Conservation (phyloP, 1,140 invertebrate genomes). For the Pinna nobilis region DNA sequence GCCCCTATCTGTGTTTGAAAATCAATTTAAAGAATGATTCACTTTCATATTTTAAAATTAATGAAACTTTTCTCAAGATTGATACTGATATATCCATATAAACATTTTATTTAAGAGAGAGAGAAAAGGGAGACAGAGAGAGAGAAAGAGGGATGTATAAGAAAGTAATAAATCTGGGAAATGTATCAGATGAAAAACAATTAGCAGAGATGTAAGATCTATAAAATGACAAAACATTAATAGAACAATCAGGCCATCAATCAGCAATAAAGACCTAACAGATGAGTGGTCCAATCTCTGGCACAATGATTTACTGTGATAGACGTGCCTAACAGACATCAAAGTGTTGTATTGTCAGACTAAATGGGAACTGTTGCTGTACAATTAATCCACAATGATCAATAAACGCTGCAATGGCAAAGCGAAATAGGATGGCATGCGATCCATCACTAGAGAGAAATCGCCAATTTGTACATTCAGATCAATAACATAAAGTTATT, state of each 20-base stretch:
- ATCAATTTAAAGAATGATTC: too few species aligned
- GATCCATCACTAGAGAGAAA: conserved; percentile 12
- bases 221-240: too few species aligned
- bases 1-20: too few species aligned
- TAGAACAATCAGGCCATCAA: neutral
- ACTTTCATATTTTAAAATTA: too few species aligned
- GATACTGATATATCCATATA: too few species aligned
- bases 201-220: too few species aligned
- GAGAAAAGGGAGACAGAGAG: too few species aligned
- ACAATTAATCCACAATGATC: conserved; percentile 40
- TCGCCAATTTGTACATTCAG: conserved; percentile 4
- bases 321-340: conserved; percentile 28
- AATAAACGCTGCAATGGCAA: conserved; percentile 26
- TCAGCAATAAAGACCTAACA: neutral
- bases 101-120: too few species aligned
- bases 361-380: conserved; percentile 37
- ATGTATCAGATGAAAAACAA: too few species aligned
- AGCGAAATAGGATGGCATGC: conserved; percentile 23
- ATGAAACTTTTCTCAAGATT: too few species aligned
- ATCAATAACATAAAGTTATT: conserved; percentile 14
- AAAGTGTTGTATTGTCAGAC: conserved; percentile 40
- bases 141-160: too few species aligned
- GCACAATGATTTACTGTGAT: conserved; percentile 20
- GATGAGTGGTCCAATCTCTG: neutral
- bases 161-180: too few species aligned